Evolutionary conservation across 2,888 invertebrate species (phyloP), one percentile per base, ranked within the genome.

Genomic region (Leucoma salicis): DNA sequence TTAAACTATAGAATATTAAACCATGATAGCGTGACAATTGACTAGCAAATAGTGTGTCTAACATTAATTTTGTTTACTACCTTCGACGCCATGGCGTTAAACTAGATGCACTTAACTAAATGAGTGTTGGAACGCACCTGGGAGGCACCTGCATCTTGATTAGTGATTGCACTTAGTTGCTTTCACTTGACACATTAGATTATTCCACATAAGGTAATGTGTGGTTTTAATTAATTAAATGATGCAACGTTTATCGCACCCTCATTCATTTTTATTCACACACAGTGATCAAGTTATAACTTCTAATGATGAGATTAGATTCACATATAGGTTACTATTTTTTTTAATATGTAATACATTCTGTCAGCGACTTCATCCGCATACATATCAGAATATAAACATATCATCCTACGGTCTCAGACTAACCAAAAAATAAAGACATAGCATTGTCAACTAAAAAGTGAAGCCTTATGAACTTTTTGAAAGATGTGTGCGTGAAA

Each of bases 71-170:
- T 67, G 68, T 73, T 70, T 72, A 61, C 66, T 59, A 51, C 49
- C 46, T 48, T 53, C 52, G 57, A 57, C 51, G 56, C 64, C 65
- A 55, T 47, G 51, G 43, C 21, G 63, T 60, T 61, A 56, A 71
- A 70, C 69, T 72, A 68, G 69, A 53, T 62, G 67, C 70, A 73
- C 74, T 80, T 77, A 72, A 74, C 57, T 72, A 74, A 78, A 79
- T 73, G 71, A 75, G 72, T 59, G 56, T 62, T 42, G 56, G 56
- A 51, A 59, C 58, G 77, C 85, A 84, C 85, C 78, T 86, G 85
- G 62, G 45, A 45, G 42, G 39, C 87, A 88, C 82, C 87, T 88
- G 87, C 81, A 82, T 82, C 82, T 81, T 72, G 85, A 86, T 85
- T 80, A 77, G 74, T 79, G 78, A 81, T 79, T 73, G 78, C 82